Evolutionary conservation across 2,888 invertebrate genomes (phyloP).

Genomic region (Amiota minor): DNA sequence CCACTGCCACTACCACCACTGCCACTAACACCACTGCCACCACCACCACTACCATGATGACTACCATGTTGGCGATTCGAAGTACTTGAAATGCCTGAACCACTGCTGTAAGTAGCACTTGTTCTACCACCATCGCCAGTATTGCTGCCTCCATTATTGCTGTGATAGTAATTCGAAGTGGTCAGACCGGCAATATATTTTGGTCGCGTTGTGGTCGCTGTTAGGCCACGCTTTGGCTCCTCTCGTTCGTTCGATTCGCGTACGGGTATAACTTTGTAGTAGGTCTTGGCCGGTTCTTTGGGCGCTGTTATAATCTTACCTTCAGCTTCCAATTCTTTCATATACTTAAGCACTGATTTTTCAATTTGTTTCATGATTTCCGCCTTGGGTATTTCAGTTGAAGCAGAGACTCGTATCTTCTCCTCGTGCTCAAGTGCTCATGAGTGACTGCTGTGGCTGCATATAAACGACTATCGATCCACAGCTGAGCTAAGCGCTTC

Average conservation of each 20-base stretch:
- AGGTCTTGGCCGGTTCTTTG: slow-evolving; percentile 63
- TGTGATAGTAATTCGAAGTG: neutral
- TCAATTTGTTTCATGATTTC: slow-evolving; percentile 73
- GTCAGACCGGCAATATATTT: slow-evolving; percentile 60
- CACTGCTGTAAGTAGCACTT: neutral
- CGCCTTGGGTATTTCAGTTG: slow-evolving; percentile 70
- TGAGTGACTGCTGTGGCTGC: slow-evolving; percentile 37
- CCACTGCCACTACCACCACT: slow-evolving; percentile 41
- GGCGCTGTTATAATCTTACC: slow-evolving; percentile 68
- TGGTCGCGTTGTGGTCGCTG: slow-evolving; percentile 67
- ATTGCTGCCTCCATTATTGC: neutral
- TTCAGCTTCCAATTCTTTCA: slow-evolving; percentile 71
- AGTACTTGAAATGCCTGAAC: too few relatives aligned
- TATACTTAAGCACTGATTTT: slow-evolving; percentile 72
- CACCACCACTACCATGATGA: slow-evolving; percentile 17
- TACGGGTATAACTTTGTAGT: slow-evolving; percentile 59
- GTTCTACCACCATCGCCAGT: neutral
- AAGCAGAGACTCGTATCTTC: slow-evolving; percentile 64
- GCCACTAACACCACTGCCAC: slow-evolving; percentile 30
- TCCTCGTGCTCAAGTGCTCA: slow-evolving; percentile 55
- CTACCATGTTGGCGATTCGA: neutral
- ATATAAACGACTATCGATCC: slow-evolving; percentile 59
- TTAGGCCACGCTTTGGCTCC: slow-evolving; percentile 56
- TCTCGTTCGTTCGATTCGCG: slow-evolving; percentile 42
- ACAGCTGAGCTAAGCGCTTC: slow-evolving; percentile 41